Base-by-base conservation (phyloP, 2,113 vertebrate species). In the Zosterops lateralis region DNA sequence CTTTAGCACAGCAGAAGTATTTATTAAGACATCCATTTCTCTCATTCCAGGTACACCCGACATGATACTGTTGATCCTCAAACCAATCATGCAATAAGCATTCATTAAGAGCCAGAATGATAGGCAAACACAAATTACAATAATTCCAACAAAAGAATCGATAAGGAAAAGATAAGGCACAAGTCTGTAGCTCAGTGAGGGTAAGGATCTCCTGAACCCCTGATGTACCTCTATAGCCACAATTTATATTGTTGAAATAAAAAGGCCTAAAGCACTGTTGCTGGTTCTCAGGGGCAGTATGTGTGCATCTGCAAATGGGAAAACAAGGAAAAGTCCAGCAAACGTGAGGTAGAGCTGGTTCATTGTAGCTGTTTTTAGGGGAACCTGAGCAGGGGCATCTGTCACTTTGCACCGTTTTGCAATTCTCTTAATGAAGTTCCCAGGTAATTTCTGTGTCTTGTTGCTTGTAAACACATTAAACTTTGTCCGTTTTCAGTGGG, bases 71-170 rank as follows among this genome's bases (percentile, higher is more conserved):
- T 61, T 84, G 92, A 88, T 90, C 67, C 64, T 79, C 34, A 31
- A 76, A 84, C 73, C 68, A 74, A 7, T 68, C 36, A 42, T 72
- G 57, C 74, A 84, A 68, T 75, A 93, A 74, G 61, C 53, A 72
- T 74, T 87, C 86, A 78, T 84, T 93, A 93, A 87, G 80, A 81
- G 58, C n/a, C 53, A 87, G 50, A 78, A n/a, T 47, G 74, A 93
- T 8, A 62, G 77, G 71, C 45, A 79, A 92, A 91, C 40, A 47
- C 21, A 29, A 91, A 87, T 79, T 71, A 81, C 83, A 74, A 3
- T 44, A 79, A 91, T 83, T 82, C 60, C 81, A 65, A 80, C 67
- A 70, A 89, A 72, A 61, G 40, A 34, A 58, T 54, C 51, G 45
- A 51, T 51, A 58, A 51, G 32, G 73, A 79, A 57, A 47, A 71